Base-by-base conservation (phyloP, 2,888 invertebrate species). In the Cephus spinipes region DNA sequence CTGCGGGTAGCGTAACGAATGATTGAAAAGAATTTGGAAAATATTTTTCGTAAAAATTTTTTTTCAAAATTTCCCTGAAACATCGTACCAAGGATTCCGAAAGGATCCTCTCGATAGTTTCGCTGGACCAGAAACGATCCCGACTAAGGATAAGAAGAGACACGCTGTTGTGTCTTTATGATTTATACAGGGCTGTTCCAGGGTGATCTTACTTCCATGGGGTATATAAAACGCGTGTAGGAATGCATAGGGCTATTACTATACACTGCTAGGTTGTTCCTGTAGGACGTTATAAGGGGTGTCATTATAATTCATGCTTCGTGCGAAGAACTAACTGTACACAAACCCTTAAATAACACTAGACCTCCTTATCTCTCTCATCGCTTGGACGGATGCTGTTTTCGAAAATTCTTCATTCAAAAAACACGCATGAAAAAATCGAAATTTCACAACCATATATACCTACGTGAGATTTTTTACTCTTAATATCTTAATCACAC, bases 221-320 rank as follows among this genome's bases (percentile, higher is more conserved):
- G 71, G 71, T 71, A 75, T 69, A 76, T 79, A 76, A 76, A 75
- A 74, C 32, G 73, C 76, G 79, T 83, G 83, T 79, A 81, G 80
- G 83, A 80, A 83, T 81, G 82, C 68, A 77, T 33, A 76, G 75
- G 32, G 68, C 23, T 55, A 35, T 33, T 23, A 12, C 9, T 23
- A 40, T 55, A 55, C 23, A 55, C 55, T 23, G 23, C 55, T 55
- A 15, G 55, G 55, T 55, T 55, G 55, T 55, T 55, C 23, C 23
- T 23, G 23, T 23, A 55, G 55, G 55, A 55, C 23, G 23, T 34
- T 36, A 31, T n/a, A 83, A 77, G 79, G 80, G 79, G 79, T 81
- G 81, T 87, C 86, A 88, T 90, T 90, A 87, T 87, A 87, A 90
- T 90, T 90, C 90, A 78, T 74, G 68, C 78, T 77, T 79, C 84